phyloP scores from a whole-genome alignment of 2,797 vertebrate genomes.

The Sebastes elongatus region DNA sequence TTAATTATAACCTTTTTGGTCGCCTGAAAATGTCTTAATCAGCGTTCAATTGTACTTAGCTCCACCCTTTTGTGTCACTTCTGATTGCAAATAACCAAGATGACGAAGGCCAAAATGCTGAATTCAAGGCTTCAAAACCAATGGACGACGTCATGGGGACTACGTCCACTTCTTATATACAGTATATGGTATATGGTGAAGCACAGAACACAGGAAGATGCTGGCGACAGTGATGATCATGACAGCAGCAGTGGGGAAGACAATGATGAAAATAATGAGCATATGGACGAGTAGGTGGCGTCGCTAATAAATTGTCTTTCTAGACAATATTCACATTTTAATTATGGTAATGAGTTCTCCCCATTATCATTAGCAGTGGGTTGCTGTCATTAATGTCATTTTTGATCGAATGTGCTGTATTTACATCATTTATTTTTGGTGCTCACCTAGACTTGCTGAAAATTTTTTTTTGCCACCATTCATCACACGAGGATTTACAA shows the following conservation, averaged over 20 bases:
- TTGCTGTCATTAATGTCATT: slow-evolving; percentile 46
- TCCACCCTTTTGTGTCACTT: no score
- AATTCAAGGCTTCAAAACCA: no score
- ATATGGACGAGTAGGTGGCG: not conserved
- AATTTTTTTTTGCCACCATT: not conserved
- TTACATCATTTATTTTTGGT: slow-evolving; percentile 9
- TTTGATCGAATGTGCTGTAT: slow-evolving; percentile 43
- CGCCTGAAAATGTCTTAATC: no score
- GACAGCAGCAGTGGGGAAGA: slow-evolving; percentile 3
- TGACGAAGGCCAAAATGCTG: not conserved
- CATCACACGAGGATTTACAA: not conserved
- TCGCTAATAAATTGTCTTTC: slow-evolving; percentile 34
- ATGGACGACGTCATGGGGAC: no score
- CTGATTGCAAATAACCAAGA: no score
- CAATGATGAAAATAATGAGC: slow-evolving; percentile 34
- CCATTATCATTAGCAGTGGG: slow-evolving; percentile 52
- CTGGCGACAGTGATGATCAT: not conserved
- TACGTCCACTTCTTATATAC: no score
- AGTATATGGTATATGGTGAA: not conserved
- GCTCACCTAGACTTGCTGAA: not conserved
- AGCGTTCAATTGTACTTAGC: no score
- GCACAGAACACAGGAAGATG: not conserved
- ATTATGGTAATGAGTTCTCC: slow-evolving; percentile 51
- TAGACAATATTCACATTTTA: slow-evolving; percentile 44
- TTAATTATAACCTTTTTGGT: no score